A percentile compares a stretch with the other conserved stretches of the same genome.
These are phyloP conservation scores for Myotis findleyi DNA, from an alignment of 2,797 vertebrate genomes.

Conservation along the genomic window DNA sequence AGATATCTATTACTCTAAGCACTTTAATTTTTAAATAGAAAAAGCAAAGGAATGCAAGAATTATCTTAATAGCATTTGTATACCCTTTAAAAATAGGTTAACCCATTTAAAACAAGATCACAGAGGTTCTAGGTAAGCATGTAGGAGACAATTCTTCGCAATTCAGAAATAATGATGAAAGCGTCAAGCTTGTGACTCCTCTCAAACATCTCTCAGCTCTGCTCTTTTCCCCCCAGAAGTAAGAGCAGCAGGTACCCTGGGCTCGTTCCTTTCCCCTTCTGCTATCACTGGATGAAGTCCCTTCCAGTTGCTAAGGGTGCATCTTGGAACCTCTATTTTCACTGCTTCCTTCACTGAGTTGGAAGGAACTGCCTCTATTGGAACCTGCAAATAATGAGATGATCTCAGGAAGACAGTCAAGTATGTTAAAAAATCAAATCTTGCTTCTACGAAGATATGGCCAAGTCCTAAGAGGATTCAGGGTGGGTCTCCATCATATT, in stretches of 20 bases:
- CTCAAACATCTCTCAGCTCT: not conserved
- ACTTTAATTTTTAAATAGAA: constrained; percentile 69
- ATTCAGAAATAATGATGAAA: constrained; percentile 33
- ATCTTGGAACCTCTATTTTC: not conserved
- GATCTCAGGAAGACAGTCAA: not conserved
- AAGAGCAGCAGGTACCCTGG: not conserved
- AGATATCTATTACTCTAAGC: constrained; percentile 7
- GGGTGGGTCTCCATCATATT: not conserved
- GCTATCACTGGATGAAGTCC: not conserved
- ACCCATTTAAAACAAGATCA: constrained; percentile 42
- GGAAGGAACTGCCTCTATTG: not conserved
- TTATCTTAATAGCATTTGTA: constrained; percentile 39
- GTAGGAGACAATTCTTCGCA: not conserved
- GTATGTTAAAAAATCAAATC: not conserved
- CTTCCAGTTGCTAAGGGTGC: not conserved
- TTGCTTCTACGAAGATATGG: constrained; percentile 20
- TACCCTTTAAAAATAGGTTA: constrained; percentile 56
- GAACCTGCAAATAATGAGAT: not conserved
- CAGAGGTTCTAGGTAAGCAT: not conserved
- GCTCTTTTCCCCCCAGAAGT: not conserved
- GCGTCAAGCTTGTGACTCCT: not conserved
- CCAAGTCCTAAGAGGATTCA: not conserved
- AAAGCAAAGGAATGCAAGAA: constrained; percentile 55
- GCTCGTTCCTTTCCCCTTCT: not conserved
- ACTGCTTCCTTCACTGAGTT: not conserved